Base-by-base conservation (phyloP, 1,140 invertebrate species). In the Conus ventricosus region DNA sequence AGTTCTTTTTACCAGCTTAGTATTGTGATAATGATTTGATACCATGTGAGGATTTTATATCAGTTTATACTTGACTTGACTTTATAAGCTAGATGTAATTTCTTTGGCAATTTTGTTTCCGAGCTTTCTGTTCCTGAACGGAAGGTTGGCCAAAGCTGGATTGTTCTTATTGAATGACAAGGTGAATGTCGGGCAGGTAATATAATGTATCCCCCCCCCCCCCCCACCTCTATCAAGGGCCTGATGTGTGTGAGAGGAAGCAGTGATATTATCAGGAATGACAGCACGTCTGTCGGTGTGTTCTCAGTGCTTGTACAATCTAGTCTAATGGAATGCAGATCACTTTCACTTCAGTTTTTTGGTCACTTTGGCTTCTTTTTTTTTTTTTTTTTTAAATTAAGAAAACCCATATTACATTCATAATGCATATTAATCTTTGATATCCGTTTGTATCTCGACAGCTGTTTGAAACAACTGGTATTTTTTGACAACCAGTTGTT, bases 261-360 rank as follows among this genome's bases (percentile, higher is more conserved):
- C 20, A 23, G 67, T 71, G 67, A 71, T 71, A 71, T 71, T 71
- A 71, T 71, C 67, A 71, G 67, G 67, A 71, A 71, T 20, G 67
- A 71, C 67, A 23, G 11, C 17, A 63, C 20, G 67, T 71, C 67
- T 71, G 67, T 71, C 67, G 4, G 17, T 71, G 67, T 23, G 23
- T n/a, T 71, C 67, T 71, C 67, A 71, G 67, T 71, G 67, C 67
- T 23, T 71, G 67, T 71, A 71, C 67, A 71, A 71, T 71, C 67
- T 71, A 71, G 67, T 71, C 67, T 20, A 23, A 71, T 71, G 67
- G 23, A 71, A 10, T 71, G 23, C 20, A 71, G 67, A 71, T 71
- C 67, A 71, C 67, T 71, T 71, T 71, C 23, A 20, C 13, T 71
- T 20, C 67, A 8, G n/a, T 13, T 63, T 63, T 63, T 63, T 20